These are phyloP conservation scores for Manis crassicaudata DNA, from an alignment of 2,797 vertebrate genomes.

Conservation along the genomic window DNA sequence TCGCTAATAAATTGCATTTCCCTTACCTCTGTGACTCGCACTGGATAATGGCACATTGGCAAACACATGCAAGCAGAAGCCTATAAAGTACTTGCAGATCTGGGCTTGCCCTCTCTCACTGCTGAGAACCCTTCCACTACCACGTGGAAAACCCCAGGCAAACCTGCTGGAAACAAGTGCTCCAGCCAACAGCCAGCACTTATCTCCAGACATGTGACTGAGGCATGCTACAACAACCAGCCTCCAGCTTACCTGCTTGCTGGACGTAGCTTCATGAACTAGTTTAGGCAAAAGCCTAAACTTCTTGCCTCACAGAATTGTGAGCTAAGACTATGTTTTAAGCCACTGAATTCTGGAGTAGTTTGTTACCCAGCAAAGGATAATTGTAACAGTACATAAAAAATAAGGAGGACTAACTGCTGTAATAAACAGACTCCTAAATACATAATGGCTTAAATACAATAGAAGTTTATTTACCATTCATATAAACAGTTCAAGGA, in stretches of 20 bases:
- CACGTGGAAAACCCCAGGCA: background rate
- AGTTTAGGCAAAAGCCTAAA: background rate
- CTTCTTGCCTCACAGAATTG: constrained; percentile 1
- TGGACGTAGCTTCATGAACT: background rate
- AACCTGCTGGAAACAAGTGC: background rate
- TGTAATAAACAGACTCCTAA: background rate
- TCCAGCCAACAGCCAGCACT: background rate
- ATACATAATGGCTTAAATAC: background rate
- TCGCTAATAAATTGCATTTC: background rate
- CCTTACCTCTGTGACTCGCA: background rate
- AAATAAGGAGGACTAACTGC: background rate
- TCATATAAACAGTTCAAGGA: background rate
- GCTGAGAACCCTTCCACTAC: background rate
- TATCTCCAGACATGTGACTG: background rate
- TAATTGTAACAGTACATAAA: background rate
- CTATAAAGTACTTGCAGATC: background rate
- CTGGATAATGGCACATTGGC: background rate
- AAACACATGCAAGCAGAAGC: background rate
- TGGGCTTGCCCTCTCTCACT: background rate
- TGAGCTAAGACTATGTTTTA: constrained; percentile 22
- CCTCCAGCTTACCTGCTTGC: background rate
- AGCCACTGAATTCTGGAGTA: background rate
- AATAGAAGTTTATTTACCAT: background rate
- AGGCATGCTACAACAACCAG: background rate
- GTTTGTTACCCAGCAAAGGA: constrained; percentile 18